Percentiles rank a stretch among this genome's conserved stretches.
phyloP scores from a whole-genome alignment of 2,113 vertebrate species.

The Pelodiscus sinensis region DNA sequence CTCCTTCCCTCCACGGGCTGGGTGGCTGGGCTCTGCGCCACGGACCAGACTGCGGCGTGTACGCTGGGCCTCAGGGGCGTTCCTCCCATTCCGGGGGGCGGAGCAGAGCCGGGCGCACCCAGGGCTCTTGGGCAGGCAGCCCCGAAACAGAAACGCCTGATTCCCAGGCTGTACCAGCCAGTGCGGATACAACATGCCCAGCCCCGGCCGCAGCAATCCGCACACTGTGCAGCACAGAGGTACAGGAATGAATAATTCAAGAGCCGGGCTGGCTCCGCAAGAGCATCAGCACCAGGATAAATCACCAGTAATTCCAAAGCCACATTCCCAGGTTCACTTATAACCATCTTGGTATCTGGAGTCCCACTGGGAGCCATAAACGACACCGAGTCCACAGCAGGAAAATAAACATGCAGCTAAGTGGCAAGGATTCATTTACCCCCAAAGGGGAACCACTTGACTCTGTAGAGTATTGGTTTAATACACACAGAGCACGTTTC shows the following conservation, averaged over 20 bases:
- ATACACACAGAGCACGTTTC: background rate
- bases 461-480: constrained; percentile 66
- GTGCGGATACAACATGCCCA: constrained; percentile 8
- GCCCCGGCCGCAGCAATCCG: constrained; percentile 38
- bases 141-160: background rate
- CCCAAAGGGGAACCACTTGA: constrained; percentile 69
- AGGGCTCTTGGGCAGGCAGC: background rate
- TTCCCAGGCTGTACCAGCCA: background rate
- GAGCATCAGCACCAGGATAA: constrained; percentile 64
- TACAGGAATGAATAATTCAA: constrained; percentile 75
- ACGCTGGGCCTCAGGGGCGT: background rate
- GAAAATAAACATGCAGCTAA: constrained; percentile 85
- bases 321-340: constrained; percentile 61
- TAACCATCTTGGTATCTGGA: constrained; percentile 63
- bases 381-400: constrained; percentile 74
- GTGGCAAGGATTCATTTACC: constrained; percentile 78
- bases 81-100: background rate
- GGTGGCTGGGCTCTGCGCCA: background rate
- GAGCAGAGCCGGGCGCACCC: background rate
- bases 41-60: background rate
- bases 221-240: constrained; percentile 40
- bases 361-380: constrained; percentile 71
- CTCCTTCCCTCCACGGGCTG: no score
- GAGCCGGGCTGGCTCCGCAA: constrained; percentile 34
- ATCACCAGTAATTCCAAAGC: constrained; percentile 71